Conservation (phyloP, 2,888 invertebrate genomes). For the Epinotia nisella region DNA sequence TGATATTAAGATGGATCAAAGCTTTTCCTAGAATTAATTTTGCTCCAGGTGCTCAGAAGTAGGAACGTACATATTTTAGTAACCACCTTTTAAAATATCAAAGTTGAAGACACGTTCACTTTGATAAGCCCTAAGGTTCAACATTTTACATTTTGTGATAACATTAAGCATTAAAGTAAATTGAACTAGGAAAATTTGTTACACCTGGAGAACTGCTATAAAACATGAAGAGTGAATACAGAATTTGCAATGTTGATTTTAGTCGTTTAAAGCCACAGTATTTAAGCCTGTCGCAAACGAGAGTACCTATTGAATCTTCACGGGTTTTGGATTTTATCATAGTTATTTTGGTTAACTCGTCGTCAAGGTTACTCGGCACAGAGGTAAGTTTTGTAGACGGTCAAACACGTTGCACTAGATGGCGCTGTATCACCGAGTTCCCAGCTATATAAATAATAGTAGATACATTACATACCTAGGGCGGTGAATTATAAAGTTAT, state of each 20-base stretch:
- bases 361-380: not conserved
- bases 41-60: not conserved
- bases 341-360: no score
- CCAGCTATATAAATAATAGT: no score
- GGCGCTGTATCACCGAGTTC: not conserved
- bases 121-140: not conserved
- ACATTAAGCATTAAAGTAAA: not conserved
- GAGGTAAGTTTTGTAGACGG: not conserved
- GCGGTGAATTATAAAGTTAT: no score
- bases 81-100: not conserved
- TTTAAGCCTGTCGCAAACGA: constrained; percentile 23
- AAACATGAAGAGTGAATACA: constrained; percentile 17
- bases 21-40: not conserved
- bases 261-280: constrained; percentile 25
- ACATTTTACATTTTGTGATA: not conserved
- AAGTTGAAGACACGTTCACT: not conserved
- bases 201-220: constrained; percentile 23
- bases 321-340: not conserved
- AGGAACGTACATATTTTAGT: no score
- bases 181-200: constrained; percentile 35
- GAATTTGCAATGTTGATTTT: constrained; percentile 37
- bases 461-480: no score
- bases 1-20: no score
- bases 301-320: not conserved
- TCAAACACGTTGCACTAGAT: not conserved